Percentiles rank a stretch among this genome's conserved stretches.
phyloP scores from a whole-genome alignment of 2,113 vertebrate species.

The Benitochromis conjunctus region DNA sequence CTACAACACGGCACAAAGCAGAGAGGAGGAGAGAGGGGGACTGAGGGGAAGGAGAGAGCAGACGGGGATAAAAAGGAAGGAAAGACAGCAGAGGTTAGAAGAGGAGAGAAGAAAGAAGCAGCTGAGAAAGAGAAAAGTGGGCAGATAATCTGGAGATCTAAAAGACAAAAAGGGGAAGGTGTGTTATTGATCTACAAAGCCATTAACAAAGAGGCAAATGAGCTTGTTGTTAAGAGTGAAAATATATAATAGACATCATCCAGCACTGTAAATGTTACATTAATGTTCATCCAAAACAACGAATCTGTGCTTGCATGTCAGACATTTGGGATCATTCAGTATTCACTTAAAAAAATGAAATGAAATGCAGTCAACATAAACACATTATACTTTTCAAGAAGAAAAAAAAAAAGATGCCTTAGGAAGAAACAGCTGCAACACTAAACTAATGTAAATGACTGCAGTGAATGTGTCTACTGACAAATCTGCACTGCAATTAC shows the following conservation, averaged over 20 bases:
- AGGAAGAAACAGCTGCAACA: not conserved
- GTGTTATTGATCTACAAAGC: not conserved
- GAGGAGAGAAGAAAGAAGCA: not conserved
- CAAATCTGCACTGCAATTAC: not conserved
- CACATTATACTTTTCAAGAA: not conserved
- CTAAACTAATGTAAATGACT: not conserved
- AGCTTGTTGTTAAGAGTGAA: not conserved
- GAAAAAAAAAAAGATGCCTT: not conserved
- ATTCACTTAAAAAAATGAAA: not conserved
- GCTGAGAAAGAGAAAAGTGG: not conserved
- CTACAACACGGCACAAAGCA: slow-evolving; percentile 32
- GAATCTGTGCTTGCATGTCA: not conserved
- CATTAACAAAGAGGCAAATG: not conserved
- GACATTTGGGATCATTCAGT: fast-evolving
- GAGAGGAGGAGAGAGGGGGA: not conserved
- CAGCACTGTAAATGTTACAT: not conserved
- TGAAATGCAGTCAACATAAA: not conserved
- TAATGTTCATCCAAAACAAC: not conserved
- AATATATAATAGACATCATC: not conserved
- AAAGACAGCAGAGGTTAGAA: not conserved
- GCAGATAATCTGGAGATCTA: not conserved
- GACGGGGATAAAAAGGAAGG: not conserved
- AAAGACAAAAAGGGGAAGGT: not conserved
- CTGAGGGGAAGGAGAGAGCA: not conserved
- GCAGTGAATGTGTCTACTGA: not conserved